These are phyloP conservation scores for Maconellicoccus hirsutus DNA, from an alignment of 1,140 invertebrate genomes.

Conservation along the genomic window DNA sequence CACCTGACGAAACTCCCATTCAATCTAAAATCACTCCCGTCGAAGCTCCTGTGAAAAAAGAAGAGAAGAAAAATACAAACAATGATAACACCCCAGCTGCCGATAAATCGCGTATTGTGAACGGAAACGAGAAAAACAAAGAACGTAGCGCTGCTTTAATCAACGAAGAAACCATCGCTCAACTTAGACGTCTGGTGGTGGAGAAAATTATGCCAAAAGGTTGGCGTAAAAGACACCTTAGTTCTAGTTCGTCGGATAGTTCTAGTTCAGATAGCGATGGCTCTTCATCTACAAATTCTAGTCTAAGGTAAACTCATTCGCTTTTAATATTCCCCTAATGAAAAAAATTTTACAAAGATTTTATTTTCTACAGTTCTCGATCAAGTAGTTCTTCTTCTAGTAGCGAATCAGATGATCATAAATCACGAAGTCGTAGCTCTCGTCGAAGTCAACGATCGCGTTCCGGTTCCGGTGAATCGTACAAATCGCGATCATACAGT, in stretches of 20 bases:
- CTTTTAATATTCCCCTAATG: too few relatives aligned
- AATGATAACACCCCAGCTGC: background rate
- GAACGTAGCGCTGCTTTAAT: background rate
- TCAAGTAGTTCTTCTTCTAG: slow-evolving; percentile 22
- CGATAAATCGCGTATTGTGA: background rate
- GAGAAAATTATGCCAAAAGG: background rate
- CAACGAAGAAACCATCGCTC: background rate
- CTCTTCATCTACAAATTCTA: background rate
- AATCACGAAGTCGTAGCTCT: slow-evolving; percentile 19
- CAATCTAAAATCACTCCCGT: too few relatives aligned
- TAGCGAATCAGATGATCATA: slow-evolving; percentile 20
- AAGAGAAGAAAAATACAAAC: background rate
- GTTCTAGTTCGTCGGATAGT: background rate
- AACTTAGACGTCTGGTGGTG: background rate
- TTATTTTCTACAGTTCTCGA: background rate
- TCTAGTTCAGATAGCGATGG: background rate
- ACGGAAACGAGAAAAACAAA: background rate
- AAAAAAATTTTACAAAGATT: too few relatives aligned
- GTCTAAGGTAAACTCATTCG: slow-evolving; percentile 8
- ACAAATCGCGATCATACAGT: background rate
- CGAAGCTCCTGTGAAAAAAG: background rate
- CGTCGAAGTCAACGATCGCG: background rate
- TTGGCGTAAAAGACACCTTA: background rate
- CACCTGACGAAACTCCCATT: background rate
- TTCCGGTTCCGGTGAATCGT: slow-evolving; percentile 12